Evolutionary conservation across 2,797 vertebrate species (phyloP), one percentile per base, ranked within the genome.

Genomic region (Scomberomorus guttatus): DNA sequence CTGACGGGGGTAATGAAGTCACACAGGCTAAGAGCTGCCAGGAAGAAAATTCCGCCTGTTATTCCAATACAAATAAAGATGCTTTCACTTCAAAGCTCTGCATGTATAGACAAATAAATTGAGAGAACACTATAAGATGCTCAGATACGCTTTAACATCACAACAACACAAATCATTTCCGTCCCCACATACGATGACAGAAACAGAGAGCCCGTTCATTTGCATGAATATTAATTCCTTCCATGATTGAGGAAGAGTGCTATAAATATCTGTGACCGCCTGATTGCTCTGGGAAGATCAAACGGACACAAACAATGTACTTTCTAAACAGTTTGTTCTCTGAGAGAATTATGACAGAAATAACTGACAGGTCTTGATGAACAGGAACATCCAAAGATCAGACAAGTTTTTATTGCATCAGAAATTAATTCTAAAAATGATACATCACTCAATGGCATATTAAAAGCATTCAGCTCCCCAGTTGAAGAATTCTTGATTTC

Each of bases 351-450:
- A 88, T 92, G 90, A 93, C 92, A 90, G 87, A 79, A 93, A 89
- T 92, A 92, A 94, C 87, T 93, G 91, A 93, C 92, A 91, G 89
- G 80, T 87, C 82, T 74, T 89, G 89, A 91, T 91, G 86, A 94
- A 89, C 90, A 92, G 87, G 88, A 90, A 92, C 90, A 90, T 93
- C 90, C 90, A 68, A 80, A 90, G 91, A 94, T 93, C 92, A 92
- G 85, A 93, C 84, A 85, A 84, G 71, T 82, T 89, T 92, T 90
- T 90, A 91, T 93, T 89, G 88, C 90, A 92, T 92, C 90, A 91
- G 89, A 92, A 92, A 94, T 93, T 80, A 86, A 90, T 91, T 93
- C 91, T 91, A 90, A 92, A 93, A 92, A 92, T 90, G 80, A 92
- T 89, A 91, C 92, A 92, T 93, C 92, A 92, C 88, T 91, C 91